Evolutionary conservation across 1,140 invertebrate species (phyloP), one percentile per base, ranked within the genome.

Genomic region (Drosophila repleta): DNA sequence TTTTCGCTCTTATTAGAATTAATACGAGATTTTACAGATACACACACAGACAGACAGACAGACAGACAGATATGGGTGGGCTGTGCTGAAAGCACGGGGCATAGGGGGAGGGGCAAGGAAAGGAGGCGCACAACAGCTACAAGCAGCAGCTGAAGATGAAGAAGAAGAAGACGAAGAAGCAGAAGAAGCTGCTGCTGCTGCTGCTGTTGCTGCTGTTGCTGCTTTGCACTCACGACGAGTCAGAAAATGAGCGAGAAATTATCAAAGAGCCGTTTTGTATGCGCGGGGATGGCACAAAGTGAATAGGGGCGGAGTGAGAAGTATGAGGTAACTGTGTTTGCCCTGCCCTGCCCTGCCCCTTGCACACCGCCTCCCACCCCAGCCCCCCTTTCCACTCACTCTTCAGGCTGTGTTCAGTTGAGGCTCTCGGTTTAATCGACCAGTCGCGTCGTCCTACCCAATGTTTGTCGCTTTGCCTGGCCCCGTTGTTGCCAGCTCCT

Each of bases 1-100:
- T 74, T 82, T 76, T 80, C 72, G 67, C 74, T 81, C 79, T 82
- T 83, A 75, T 82, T 83, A 82, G 70, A 82, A 77, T 74, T 81
- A 81, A 73, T 82, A 78, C 74, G 64, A 68, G 75, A 66, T 58
- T 63, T 46, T 21, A 49, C 70, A 71, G 58, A 82, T 52, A 81
- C 61, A 69, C 51, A 79, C 46, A 74, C 18, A 63, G n/a, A 65
- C 26, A 62, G 3, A 41, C 20, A 49, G 11, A 20, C 21, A 62
- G n/a, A 26, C 13, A 37, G 1, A 13, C 11, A 43, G 37, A 55
- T 20, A 69, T 63, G 67, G 60, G 67, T 64, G 60, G 60, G 46
- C 45, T 56, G 58, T n/a, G 48, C 26, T 29, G 41, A 10, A 29
- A 17, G 66, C 17, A 67, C 11, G 17, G 35, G 11, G 13, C 24